Percentiles rank a stretch among this genome's conserved stretches.
Conservation (phyloP, 2,888 invertebrate genomes). For the Dastarcus helophoroides region DNA sequence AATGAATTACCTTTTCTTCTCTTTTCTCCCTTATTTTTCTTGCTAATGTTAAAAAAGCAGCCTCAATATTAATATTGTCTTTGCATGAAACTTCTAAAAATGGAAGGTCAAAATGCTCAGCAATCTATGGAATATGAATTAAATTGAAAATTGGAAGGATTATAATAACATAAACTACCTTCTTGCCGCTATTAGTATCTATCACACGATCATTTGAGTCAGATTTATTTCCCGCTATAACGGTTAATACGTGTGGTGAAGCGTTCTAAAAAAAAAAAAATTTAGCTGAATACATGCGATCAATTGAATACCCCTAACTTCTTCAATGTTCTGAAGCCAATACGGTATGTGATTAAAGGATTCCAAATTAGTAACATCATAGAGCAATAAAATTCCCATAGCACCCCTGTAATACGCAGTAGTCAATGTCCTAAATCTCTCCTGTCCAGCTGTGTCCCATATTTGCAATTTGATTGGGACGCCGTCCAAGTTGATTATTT, state of each 20-base stretch:
- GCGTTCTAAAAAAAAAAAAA: conserved; percentile 53
- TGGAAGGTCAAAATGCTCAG: conserved; percentile 78
- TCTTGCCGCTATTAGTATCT: conserved; percentile 67
- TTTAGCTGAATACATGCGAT: conserved; percentile 3
- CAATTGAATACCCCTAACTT: conserved; percentile 43
- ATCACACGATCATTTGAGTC: conserved; percentile 67
- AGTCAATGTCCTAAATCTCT: conserved; percentile 63
- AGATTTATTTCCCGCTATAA: conserved; percentile 77
- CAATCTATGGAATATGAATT: conserved; percentile 55
- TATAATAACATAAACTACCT: conserved; percentile 41
- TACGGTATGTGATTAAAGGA: conserved; percentile 85
- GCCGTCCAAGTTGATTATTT: conserved; percentile 76
- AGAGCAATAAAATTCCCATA: conserved; percentile 85
- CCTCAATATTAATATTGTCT: conserved; percentile 74
- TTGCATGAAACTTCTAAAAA: conserved; percentile 85
- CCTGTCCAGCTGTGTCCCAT: conserved; percentile 82
- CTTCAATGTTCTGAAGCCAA: conserved; percentile 84
- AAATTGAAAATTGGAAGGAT: conserved; percentile 1
- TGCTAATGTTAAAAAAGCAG: conserved; percentile 69
- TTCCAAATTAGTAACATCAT: conserved; percentile 79
- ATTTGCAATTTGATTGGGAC: conserved; percentile 75
- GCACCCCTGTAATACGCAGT: conserved; percentile 83
- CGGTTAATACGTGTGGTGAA: conserved; percentile 75
- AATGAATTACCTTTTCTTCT: conserved; percentile 62
- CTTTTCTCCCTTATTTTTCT: conserved; percentile 73